phyloP scores from a whole-genome alignment of 2,888 invertebrate genomes.

The Frankliniella intonsa region DNA sequence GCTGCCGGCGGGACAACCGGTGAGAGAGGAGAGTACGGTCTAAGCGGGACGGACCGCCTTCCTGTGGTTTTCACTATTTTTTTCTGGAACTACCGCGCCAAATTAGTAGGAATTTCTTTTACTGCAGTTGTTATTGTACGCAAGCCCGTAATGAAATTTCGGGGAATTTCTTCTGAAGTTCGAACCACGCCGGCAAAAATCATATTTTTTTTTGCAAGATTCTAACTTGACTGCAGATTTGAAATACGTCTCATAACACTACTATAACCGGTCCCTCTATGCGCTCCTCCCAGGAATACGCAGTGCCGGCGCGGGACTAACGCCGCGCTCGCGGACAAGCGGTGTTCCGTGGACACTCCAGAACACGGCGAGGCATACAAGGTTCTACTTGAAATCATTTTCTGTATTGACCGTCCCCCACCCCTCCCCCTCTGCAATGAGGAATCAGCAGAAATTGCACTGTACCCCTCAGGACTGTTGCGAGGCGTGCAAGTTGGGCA shows the following conservation, averaged over 20 bases:
- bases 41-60: too few relatives aligned
- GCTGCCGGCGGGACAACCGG: conserved; percentile 48
- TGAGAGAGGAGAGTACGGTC: not conserved
- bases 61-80: too few relatives aligned
- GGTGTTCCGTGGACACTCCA: not conserved
- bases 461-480: conserved; percentile 53
- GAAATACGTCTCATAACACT: not conserved
- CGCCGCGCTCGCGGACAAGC: not conserved
- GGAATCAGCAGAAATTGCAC: not conserved
- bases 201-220: too few relatives aligned
- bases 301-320: not conserved
- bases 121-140: too few relatives aligned
- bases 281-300: not conserved
- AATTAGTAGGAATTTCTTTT: too few relatives aligned
- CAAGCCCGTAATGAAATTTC: too few relatives aligned
- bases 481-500: conserved; percentile 56
- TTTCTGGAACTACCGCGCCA: too few relatives aligned
- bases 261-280: not conserved
- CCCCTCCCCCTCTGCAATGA: not conserved
- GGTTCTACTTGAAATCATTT: not conserved
- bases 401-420: too few relatives aligned
- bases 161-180: too few relatives aligned
- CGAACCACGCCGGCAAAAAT: too few relatives aligned
- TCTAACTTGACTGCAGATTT: not conserved
- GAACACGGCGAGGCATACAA: not conserved